Evolutionary conservation across 2,113 vertebrate species (phyloP).

Genomic region (Uria lomvia): DNA sequence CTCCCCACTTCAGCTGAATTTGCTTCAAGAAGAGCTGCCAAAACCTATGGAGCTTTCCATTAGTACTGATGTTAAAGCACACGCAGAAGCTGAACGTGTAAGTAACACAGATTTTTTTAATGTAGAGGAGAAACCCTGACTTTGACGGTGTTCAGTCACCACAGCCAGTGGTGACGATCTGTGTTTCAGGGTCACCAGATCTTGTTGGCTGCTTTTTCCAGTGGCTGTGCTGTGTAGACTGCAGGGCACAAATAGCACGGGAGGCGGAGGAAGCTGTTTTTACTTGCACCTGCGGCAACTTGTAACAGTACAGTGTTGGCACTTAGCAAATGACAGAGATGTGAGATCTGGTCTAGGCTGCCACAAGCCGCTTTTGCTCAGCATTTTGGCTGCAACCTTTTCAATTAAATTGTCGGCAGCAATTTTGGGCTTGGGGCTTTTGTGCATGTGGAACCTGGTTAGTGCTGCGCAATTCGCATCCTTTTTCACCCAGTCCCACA

Average conservation of each 20-base stretch:
- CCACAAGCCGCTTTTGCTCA: not conserved
- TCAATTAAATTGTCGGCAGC: not conserved
- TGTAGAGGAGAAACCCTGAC: not conserved
- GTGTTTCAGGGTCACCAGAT: not conserved
- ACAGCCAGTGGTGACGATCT: not conserved
- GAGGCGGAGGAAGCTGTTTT: not conserved
- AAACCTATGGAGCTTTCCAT: constrained; percentile 58
- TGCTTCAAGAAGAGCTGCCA: constrained; percentile 84
- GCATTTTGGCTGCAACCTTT: not conserved
- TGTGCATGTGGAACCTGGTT: constrained; percentile 28
- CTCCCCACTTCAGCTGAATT: constrained; percentile 84
- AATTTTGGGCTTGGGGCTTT: constrained; percentile 27
- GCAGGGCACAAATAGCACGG: not conserved
- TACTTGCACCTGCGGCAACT: not conserved
- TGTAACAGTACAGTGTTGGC: not conserved
- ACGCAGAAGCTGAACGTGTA: constrained; percentile 17
- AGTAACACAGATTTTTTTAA: not conserved
- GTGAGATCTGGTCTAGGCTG: not conserved
- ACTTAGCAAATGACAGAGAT: not conserved
- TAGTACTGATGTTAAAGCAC: not conserved
- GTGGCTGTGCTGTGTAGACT: not conserved
- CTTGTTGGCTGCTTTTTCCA: not conserved
- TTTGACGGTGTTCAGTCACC: not conserved
- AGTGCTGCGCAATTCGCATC: not conserved
- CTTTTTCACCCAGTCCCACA: constrained; percentile 24